Base-by-base conservation (phyloP, 2,113 vertebrate genomes). In the Excalfactoria chinensis region DNA sequence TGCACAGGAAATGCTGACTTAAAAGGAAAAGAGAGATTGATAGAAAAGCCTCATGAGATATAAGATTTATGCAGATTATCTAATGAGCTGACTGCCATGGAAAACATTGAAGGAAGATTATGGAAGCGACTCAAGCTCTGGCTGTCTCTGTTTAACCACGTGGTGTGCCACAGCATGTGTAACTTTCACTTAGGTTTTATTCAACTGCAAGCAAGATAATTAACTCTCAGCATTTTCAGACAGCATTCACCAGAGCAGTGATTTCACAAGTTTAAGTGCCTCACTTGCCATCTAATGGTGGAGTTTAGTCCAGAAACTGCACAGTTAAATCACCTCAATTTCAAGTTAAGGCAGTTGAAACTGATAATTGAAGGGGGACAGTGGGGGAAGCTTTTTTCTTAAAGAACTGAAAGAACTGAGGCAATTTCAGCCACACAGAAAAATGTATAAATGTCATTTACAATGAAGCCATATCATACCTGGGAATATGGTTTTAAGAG, bases 321-420 rank as follows among this genome's bases (percentile, higher is more conserved):
- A 80, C 6, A 92, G 46, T 74, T 93, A 91, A 93, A 80, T 93
- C 43, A 88, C 19, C 69, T 88, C 53, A 68, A 80, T 67, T 88
- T 85, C 79, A 78, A 95, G 59, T n/a, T 72, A 41, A 80, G 63
- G n/a, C 22, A 86, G 4, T 40, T 49, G 23, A 88, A 67, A 92
- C 10, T 60, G 25, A 59, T 73, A 80, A 86, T 1, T 23, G 40
- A 23, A 7, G 22, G 48, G 48, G 22, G 48, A 6, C 6, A 11
- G 46, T 21, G 26, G 15, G 8, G 7, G n/a, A 0, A 22, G 35
- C 5, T 26, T 68, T 44, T 86, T 86, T 25, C 63, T 63, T 49
- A 71, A 92, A 86, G 8, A 95, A 87, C 12, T 7, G 1, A 87
- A 92, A 86, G 9, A 94, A 84, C 6, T 9, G 1, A 89, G 25